Conservation (phyloP, 1,140 invertebrate genomes). For the Solenopsis fugax region DNA sequence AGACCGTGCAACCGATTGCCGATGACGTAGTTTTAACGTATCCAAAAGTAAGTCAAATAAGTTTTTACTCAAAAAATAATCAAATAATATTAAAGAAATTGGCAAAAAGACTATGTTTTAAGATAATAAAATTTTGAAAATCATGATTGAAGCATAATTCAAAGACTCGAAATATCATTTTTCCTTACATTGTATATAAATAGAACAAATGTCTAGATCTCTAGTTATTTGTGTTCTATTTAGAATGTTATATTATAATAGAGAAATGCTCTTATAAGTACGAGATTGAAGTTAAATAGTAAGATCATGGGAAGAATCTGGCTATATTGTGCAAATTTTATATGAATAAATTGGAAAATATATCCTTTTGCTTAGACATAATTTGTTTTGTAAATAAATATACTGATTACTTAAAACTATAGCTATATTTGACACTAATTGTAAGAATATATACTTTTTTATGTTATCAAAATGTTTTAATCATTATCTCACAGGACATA, state of each 20-base stretch:
- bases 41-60: background rate
- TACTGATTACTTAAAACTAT: background rate
- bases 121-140: too few species aligned
- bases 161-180: too few species aligned
- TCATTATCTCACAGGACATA: background rate
- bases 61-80: background rate
- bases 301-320: too few species aligned
- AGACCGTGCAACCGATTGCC: background rate
- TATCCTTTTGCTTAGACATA: background rate
- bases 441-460: background rate
- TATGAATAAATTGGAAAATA: too few species aligned
- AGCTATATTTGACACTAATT: background rate
- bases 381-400: background rate
- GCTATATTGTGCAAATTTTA: too few species aligned
- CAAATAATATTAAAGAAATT: background rate
- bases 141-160: too few species aligned
- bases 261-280: too few species aligned
- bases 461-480: background rate
- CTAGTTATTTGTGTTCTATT: too few species aligned
- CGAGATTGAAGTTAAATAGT: too few species aligned
- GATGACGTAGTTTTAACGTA: background rate
- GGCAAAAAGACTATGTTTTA: background rate
- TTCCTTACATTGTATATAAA: too few species aligned
- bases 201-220: too few species aligned
- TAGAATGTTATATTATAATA: too few species aligned